Evolutionary conservation across 2,888 invertebrate species (phyloP), one percentile per base, ranked within the genome.

Genomic region (Sicus ferrugineus): DNA sequence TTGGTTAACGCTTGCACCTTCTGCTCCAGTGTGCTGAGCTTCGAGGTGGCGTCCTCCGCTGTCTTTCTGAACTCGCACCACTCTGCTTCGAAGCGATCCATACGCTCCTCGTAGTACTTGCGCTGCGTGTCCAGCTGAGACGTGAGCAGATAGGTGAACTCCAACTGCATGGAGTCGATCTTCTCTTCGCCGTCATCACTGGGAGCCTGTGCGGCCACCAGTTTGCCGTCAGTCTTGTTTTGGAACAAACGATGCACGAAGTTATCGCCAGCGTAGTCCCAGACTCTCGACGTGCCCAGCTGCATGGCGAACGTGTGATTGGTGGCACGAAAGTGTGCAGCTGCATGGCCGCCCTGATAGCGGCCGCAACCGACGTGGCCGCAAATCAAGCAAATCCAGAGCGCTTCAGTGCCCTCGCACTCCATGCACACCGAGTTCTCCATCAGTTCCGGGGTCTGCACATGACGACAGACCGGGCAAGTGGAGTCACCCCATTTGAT

Each of bases 341-440:
- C 96, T 0, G 99, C 99, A 86, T 99, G 99, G 0, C 97, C 97
- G 42, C 89, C 86, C 70, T 91, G 90, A 84, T 91, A 97, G 80
- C 98, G 89, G 3, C 99, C 98, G 85, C 99, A 99, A 30, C 99
- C 99, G 14, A 99, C 93, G 83, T 98, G 94, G 0, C 99, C 99
- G 84, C 99, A 99, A 73, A 99, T 96, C 67, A 99, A 88, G 82
- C 99, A 99, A 77, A 99, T 98, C 99, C 99, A 99, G 4, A 99
- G 87, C 67, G 96, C 91, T 77, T 95, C 94, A 0, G 91, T 86
- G 64, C 85, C 85, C 58, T 88, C 88, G 72, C 89, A 89, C 84
- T 86, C 89, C 88, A 83, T 89, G 85, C 85, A 90, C 81, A 84
- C 90, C 74, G 86, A 89, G 80, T 82, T 88, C 80, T 86, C 89